Evolutionary conservation across 2,113 vertebrate species (phyloP), one percentile per base, ranked within the genome.

Genomic region (Lampris incognitus): DNA sequence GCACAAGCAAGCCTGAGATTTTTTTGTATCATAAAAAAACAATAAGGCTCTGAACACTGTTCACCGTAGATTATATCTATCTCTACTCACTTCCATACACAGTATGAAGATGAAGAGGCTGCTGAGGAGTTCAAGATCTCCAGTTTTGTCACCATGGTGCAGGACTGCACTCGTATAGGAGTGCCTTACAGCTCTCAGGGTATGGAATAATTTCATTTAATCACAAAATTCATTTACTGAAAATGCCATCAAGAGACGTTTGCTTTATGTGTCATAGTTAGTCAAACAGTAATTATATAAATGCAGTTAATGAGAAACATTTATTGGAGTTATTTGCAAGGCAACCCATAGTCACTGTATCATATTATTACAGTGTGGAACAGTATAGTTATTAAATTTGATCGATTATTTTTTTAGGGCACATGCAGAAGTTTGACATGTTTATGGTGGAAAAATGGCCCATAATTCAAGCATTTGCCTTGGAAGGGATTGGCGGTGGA

Each of bases 381-480:
- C 57, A 69, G 39, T 38, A 49, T 5, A 50, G 10, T 40, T 41
- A 11, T 66, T 46, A 42, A 36, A 41, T 46, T 24, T 57, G 1
- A 9, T 61, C 10, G 74, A 0, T 0, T 72, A 24, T 69, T 76
- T 2, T 69, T 91, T 41, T 89, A 99, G 98, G 96, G 82, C 96
- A 98, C 77, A 83, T 96, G 54, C 97, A 98, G 94, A 97, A 94
- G 70, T 99, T 99, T 87, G 97, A 99, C 89, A 96, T 98, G 95
- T 99, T 99, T 87, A 95, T 96, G 82, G 95, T 99, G 81, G 98
- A 99, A 72, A 98, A 98, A 86, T 99, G 98, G 98, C 97, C 98
- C 0, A 95, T 99, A 1, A 96, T 99, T 46, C 97, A 99, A 88
- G 97, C 97, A 0, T 99, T 98, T 84, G 98, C 97, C 0, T 93